phyloP scores from a whole-genome alignment of 2,113 vertebrate species.

The Bungarus multicinctus region DNA sequence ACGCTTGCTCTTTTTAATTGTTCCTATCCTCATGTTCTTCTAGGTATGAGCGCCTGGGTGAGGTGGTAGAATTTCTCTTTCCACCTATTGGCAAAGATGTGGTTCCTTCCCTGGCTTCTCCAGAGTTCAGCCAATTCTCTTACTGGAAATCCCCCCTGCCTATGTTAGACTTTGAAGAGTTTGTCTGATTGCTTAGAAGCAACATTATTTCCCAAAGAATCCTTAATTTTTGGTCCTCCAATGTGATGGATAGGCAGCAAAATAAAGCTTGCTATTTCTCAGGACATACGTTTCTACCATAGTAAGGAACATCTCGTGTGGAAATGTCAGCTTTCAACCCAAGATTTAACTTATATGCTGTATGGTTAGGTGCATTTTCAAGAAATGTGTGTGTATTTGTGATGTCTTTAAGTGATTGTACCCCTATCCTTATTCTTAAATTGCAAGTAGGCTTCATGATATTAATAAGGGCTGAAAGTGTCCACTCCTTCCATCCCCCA shows the following conservation, averaged over 20 bases:
- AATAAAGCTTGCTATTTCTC: not conserved
- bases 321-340: not conserved
- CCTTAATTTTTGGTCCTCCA: not conserved
- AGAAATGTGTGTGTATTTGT: not conserved
- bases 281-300: not conserved
- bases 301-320: rapidly evolving
- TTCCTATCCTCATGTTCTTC: not conserved
- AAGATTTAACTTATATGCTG: not conserved
- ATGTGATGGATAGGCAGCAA: not conserved
- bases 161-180: slow-evolving; percentile 46
- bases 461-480: not conserved
- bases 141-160: slow-evolving; percentile 79
- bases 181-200: not conserved
- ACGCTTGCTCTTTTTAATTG: not conserved
- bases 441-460: not conserved
- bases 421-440: not conserved
- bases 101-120: slow-evolving; percentile 64
- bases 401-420: not conserved
- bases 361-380: not conserved
- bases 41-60: slow-evolving; percentile 82
- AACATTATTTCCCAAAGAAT: not conserved
- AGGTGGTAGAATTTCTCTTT: slow-evolving; percentile 89
- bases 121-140: slow-evolving; percentile 82
- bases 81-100: slow-evolving; percentile 68
- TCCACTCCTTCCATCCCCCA: not conserved